A percentile compares a stretch with the other conserved stretches of the same genome.
Evolutionary conservation across 2,888 invertebrate genomes (phyloP).

Genomic region (Strigamia crassipes): DNA sequence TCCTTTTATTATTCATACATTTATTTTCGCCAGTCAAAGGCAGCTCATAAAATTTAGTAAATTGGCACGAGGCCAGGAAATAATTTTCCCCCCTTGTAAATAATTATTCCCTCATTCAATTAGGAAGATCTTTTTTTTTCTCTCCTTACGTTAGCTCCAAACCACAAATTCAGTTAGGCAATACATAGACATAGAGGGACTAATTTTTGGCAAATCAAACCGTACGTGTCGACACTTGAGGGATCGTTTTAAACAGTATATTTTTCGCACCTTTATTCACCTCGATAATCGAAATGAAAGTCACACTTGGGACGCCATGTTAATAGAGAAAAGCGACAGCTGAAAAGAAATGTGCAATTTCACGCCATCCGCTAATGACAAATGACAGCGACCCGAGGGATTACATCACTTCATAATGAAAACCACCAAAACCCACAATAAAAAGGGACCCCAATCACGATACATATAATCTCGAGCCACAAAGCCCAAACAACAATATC

Average conservation of each 20-base stretch:
- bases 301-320: neutral
- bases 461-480: neutral
- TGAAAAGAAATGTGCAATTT: neutral
- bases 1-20: constrained; percentile 7
- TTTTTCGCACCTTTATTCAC: neutral
- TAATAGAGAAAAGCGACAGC: neutral
- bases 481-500: neutral
- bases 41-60: neutral
- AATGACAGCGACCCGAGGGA: neutral
- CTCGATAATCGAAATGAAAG: neutral
- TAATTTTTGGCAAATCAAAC: neutral
- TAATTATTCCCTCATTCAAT: constrained; percentile 1
- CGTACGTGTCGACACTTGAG: neutral
- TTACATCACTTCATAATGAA: constrained; percentile 1
- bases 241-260: neutral
- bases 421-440: neutral
- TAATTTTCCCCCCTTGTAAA: neutral
- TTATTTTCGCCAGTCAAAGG: neutral
- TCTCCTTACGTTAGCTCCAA: neutral
- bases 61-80: neutral
- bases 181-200: neutral
- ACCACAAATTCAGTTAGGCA: neutral
- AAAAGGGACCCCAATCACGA: neutral
- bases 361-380: neutral
- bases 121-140: neutral